phyloP scores from a whole-genome alignment of 1,140 invertebrate species.

The Ostrea edulis region DNA sequence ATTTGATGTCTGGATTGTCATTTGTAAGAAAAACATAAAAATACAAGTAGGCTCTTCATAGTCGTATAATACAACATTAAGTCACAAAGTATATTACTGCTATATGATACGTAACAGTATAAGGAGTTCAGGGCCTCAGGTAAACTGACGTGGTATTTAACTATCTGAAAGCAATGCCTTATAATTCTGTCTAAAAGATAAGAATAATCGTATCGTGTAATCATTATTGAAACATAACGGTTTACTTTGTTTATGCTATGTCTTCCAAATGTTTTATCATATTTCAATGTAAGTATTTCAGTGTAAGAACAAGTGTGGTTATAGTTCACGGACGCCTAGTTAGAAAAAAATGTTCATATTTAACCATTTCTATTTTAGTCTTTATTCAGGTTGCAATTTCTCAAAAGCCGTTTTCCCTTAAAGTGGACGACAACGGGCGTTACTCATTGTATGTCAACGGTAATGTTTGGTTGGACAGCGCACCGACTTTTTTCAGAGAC shows the following conservation, averaged over 20 bases:
- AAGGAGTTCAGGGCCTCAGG: no score
- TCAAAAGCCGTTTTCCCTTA: conserved; percentile 5
- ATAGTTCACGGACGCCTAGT: background rate
- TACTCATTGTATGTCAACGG: conserved; percentile 4
- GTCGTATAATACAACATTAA: no score
- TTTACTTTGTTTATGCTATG: background rate
- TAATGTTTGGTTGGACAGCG: background rate
- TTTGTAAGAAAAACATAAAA: no score
- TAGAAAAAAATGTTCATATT: background rate
- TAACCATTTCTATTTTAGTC: background rate
- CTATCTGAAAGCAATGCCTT: background rate
- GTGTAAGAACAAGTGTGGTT: background rate
- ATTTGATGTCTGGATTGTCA: no score
- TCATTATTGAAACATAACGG: background rate
- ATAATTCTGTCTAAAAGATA: background rate
- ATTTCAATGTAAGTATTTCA: background rate
- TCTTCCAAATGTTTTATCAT: background rate
- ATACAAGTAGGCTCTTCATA: no score
- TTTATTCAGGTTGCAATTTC: background rate
- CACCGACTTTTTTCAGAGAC: conserved; percentile 16
- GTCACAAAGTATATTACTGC: no score
- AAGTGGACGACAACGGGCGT: background rate
- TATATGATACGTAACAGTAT: no score
- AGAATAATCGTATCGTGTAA: background rate
- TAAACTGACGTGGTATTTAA: no score